These are phyloP conservation scores for Siniperca chuatsi DNA, from an alignment of 2,113 vertebrate genomes.

Conservation along the genomic window DNA sequence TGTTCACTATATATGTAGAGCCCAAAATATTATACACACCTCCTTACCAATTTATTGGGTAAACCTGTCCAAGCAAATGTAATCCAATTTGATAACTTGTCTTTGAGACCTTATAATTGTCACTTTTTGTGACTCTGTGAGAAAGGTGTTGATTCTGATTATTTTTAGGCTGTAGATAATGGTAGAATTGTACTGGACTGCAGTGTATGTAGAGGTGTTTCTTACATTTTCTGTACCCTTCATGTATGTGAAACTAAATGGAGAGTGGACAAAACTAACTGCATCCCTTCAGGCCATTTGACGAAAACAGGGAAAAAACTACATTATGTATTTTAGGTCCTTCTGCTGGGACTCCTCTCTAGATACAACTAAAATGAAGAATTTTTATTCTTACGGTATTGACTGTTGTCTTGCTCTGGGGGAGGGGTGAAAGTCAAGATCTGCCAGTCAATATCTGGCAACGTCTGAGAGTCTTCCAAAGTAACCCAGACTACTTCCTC, in stretches of 20 bases:
- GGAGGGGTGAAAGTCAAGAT: constrained; percentile 89
- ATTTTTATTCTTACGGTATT: constrained; percentile 86
- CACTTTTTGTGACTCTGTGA: neutral
- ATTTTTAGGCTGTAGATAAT: neutral
- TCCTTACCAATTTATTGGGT: neutral
- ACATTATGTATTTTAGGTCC: neutral
- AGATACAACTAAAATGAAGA: neutral
- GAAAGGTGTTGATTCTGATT: neutral
- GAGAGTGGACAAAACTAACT: neutral
- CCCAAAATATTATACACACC: neutral
- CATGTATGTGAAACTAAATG: neutral
- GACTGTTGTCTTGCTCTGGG: constrained; percentile 88
- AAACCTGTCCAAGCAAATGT: neutral
- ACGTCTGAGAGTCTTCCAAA: constrained; percentile 85
- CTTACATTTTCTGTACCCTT: neutral
- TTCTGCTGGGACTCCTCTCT: neutral
- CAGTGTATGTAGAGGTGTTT: neutral
- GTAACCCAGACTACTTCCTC: constrained; percentile 88
- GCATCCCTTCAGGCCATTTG: neutral
- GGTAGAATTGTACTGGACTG: neutral
- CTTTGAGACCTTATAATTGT: neutral
- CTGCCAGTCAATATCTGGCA: constrained; percentile 89
- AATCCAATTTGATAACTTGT: neutral
- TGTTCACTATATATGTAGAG: neutral
- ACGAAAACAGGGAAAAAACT: neutral